Conservation (phyloP, 2,797 vertebrate genomes). For the Sternotherus odoratus region DNA sequence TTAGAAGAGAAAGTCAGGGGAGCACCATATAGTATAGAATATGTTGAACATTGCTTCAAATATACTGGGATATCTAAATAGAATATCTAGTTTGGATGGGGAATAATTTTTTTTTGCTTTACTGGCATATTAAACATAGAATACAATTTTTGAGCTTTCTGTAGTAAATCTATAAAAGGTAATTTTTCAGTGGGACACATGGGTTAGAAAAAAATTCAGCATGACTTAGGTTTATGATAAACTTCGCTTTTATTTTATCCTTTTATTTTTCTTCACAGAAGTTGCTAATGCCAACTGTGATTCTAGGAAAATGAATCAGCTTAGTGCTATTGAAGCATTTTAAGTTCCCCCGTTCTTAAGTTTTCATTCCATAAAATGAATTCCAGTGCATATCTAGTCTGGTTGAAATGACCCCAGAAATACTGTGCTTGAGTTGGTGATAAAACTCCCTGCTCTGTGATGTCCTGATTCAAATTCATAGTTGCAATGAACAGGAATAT, state of each 20-base stretch:
- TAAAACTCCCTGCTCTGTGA: not conserved
- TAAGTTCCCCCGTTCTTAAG: not conserved
- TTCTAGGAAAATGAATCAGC: not conserved
- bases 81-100: not conserved
- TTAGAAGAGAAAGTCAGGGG: no score
- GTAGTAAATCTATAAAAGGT: not conserved
- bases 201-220: not conserved
- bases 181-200: not conserved
- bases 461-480: not conserved
- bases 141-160: not conserved
- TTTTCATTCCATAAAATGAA: not conserved
- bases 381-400: not conserved
- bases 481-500: not conserved
- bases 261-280: not conserved
- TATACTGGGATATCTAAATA: not conserved
- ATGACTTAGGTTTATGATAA: not conserved
- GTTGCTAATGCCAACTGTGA: not conserved
- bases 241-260: not conserved
- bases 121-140: not conserved
- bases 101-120: not conserved
- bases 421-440: not conserved
- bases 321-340: not conserved
- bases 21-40: rapidly evolving
- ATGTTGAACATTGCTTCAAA: not conserved
- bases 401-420: not conserved